Base-by-base conservation (phyloP, 1,140 invertebrate species). In the Drosophila santomea region DNA sequence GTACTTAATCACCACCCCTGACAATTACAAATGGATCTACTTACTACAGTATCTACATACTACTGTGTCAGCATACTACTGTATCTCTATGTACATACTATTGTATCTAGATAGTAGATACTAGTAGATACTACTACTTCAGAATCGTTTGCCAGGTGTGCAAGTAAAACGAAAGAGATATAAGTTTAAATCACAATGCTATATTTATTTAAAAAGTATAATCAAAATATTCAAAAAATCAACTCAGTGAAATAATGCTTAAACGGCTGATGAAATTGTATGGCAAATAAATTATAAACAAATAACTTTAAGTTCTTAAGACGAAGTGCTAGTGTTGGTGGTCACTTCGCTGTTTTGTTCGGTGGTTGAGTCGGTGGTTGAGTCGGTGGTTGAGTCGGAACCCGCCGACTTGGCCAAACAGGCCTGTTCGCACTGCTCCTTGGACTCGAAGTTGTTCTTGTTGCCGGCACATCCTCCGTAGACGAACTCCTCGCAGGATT, bases 381-480 rank as follows among this genome's bases (percentile, higher is more conserved):
- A n/a, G n/a, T 80, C 78, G 3, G 77, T 83, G 2, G 50, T 45
- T 28, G 44, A 12, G 17, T 57, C 67, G 0, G 61, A 17, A 23
- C 52, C 20, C 12, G 41, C n/a, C 2, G 66, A 23, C 45, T 59
- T 69, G 36, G 59, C 60, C 56, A 91, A 93, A 90, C 97, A 97
- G 43, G 94, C 93, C 57, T 94, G 93, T 68, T 96, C 94, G 92
- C 98, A 98, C 77, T 96, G 94, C 23, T 97, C 95, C 39, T 94
- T 93, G 20, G 94, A 94, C 55, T 94, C 93, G 93, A 98, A 98
- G 90, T 97, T 97, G 93, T 99, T 99, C 28, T 94, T 94, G 92
- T 98, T 98, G 10, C 96, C 96, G 75, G 96, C 96, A 91, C 98
- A 99, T 4, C 98, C 98, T 7, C 97, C 97, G 91, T 97, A 99